Evolutionary conservation across 2,113 vertebrate species (phyloP).

Genomic region (Scatophagus argus): DNA sequence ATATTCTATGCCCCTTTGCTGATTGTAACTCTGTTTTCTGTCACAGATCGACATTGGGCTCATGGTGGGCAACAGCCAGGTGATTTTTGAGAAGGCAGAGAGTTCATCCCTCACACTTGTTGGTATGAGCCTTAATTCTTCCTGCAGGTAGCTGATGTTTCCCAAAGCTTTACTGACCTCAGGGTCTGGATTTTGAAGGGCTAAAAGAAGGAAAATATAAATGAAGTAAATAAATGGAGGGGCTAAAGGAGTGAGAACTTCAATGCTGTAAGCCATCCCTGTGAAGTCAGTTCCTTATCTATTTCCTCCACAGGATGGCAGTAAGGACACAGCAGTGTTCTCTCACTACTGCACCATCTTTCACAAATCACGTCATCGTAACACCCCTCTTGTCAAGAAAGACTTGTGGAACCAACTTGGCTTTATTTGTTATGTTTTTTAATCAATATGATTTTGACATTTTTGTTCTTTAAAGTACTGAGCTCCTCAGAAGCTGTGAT

Average conservation of each 20-base stretch:
- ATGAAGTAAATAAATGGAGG: not conserved
- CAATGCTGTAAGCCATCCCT: not conserved
- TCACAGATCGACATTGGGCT: constrained; percentile 93
- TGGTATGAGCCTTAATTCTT: constrained; percentile 51
- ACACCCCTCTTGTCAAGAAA: too few species aligned
- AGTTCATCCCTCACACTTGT: constrained; percentile 95
- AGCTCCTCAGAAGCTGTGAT: not conserved
- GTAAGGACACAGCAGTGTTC: not conserved
- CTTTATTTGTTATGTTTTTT: not conserved
- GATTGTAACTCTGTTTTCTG: not conserved
- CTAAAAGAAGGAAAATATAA: not conserved
- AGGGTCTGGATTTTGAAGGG: not conserved
- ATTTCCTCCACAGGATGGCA: constrained; percentile 64
- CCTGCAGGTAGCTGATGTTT: not conserved
- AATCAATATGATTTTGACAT: too few species aligned
- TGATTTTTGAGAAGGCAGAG: constrained; percentile 98
- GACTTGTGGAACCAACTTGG: not conserved
- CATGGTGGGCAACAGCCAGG: constrained; percentile 97
- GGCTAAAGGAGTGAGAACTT: not conserved
- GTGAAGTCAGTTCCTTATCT: not conserved
- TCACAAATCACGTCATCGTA: not conserved
- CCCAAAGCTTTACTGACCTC: not conserved
- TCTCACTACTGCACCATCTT: not conserved
- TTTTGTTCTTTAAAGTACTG: too few species aligned
- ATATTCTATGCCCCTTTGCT: too few species aligned